Base-by-base conservation (phyloP, 2,888 invertebrate genomes). In the Lasioglossum morio region DNA sequence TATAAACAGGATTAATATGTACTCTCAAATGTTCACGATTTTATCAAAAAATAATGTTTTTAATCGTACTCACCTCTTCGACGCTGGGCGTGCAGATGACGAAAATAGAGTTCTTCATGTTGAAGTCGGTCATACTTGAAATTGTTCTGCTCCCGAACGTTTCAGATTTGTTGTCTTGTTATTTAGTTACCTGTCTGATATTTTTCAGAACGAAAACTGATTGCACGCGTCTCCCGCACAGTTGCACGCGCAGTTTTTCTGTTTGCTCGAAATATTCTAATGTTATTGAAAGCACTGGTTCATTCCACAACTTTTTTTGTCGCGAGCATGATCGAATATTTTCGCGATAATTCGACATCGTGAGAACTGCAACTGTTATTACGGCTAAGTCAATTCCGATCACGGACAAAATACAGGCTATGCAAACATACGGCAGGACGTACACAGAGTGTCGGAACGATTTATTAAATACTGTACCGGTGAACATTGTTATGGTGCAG, bases 391-490 rank as follows among this genome's bases (percentile, higher is more conserved):
- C 90, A 87, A 90, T 83, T 90, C 72, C 81, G 86, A 90, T 90
- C 84, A 87, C 83, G 87, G 79, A 81, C 82, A 89, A 90, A 90
- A 90, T 79, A 85, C 81, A 82, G 82, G 80, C 70, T 86, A 77
- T 87, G 86, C 78, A 85, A 88, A 89, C 60, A 30, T 86, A 87
- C 86, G 72, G 76, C 81, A 75, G 87, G 82, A 87, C 87, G 87
- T 79, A 87, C 88, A 84, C 73, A 76, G 63, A 84, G 79, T 82
- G 76, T 72, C 75, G 85, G 85, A 85, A 66, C 88, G 86, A 87
- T 91, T 89, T 90, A 88, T 89, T 89, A 85, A 90, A 91, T 82
- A 88, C 72, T 81, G 74, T 82, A 85, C 78, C 82, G 77, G 77
- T 77, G 81, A 82, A 78, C 79, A 90, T 80, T 88, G 87, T 91